Evolutionary conservation across 2,888 invertebrate species (phyloP).

Genomic region (Cinara cedri): DNA sequence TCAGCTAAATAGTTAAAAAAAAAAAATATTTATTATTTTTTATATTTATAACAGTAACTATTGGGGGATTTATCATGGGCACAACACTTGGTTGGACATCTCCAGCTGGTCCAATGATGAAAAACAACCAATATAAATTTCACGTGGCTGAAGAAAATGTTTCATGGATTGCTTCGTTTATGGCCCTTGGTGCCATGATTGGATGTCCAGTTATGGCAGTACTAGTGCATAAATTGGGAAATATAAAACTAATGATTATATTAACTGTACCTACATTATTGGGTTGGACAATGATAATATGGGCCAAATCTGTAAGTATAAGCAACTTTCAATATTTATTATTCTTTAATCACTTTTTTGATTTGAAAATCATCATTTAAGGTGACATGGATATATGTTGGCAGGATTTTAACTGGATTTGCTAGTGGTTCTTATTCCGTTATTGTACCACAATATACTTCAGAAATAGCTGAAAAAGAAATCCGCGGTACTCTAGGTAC

Average conservation of each 20-base stretch:
- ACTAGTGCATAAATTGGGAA: conserved; percentile 74
- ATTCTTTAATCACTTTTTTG: background rate
- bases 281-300: conserved; percentile 78
- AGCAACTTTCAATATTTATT: background rate
- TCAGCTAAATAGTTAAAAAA: background rate
- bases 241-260: conserved; percentile 73
- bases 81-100: conserved; percentile 80
- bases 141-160: conserved; percentile 66
- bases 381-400: conserved; percentile 70
- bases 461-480: conserved; percentile 83
- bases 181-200: conserved; percentile 75
- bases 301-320: conserved; percentile 66
- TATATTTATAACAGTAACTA: conserved; percentile 66
- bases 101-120: conserved; percentile 68
- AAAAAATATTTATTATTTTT: background rate
- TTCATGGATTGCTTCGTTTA: conserved; percentile 75
- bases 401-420: conserved; percentile 75
- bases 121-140: conserved; percentile 66
- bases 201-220: conserved; percentile 76
- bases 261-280: conserved; percentile 73
- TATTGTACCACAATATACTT: conserved; percentile 82
- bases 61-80: conserved; percentile 80
- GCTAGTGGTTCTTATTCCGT: conserved; percentile 83
- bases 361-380: conserved; percentile 42
- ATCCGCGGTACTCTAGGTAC: conserved; percentile 85